These are phyloP conservation scores for Elmis aenea DNA, from an alignment of 2,888 invertebrate species.

Conservation along the genomic window DNA sequence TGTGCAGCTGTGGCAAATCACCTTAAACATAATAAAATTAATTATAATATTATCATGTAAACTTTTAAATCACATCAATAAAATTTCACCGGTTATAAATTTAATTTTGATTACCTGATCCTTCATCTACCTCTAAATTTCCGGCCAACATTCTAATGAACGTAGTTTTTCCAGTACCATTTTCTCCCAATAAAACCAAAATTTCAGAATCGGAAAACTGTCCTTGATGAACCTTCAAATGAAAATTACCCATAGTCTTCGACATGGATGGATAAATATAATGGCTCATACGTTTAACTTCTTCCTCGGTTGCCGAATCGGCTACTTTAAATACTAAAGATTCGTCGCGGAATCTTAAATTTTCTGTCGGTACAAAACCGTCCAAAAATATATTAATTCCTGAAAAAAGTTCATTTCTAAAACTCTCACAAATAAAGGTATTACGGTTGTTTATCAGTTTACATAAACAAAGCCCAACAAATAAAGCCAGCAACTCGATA, in stretches of 20 bases:
- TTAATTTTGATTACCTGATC: conserved; percentile 49
- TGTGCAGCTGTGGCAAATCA: conserved; percentile 84
- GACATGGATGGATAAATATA: conserved; percentile 93
- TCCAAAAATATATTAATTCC: conserved; percentile 98
- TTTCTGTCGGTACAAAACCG: conserved; percentile 98
- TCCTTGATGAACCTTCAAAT: conserved; percentile 75
- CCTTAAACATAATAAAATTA: conserved; percentile 42
- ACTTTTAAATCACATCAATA: conserved; percentile 11
- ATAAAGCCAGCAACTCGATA: background rate
- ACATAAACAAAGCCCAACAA: no score
- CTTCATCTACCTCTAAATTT: conserved; percentile 84
- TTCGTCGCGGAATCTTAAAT: conserved; percentile 95
- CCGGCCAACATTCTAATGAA: conserved; percentile 99
- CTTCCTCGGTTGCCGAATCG: conserved; percentile 95
- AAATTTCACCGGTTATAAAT: no score
- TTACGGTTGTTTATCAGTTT: no score
- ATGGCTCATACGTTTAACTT: conserved; percentile 93
- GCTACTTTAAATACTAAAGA: conserved; percentile 97
- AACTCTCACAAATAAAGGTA: no score
- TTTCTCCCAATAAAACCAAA: conserved; percentile 92
- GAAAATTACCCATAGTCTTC: conserved; percentile 77
- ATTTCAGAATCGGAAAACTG: conserved; percentile 99
- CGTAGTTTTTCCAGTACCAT: conserved; percentile 99
- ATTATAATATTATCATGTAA: background rate
- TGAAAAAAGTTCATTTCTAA: no score